Base-by-base conservation (phyloP, 2,797 vertebrate species). In the Thalassophryne amazonica region DNA sequence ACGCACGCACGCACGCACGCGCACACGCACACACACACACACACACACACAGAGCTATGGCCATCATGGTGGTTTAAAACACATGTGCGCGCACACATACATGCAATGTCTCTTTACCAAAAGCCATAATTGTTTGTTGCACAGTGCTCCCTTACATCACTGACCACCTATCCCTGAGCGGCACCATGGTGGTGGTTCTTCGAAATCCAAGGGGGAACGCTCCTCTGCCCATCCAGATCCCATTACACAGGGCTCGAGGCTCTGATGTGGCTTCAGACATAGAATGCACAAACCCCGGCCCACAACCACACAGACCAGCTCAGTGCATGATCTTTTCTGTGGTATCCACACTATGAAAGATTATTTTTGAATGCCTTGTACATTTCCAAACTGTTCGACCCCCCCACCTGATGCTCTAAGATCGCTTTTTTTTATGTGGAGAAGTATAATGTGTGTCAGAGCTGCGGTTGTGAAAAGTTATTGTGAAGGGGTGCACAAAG, bases 241-340 rank as follows among this genome's bases (percentile, higher is more conserved):
- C 61, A 71, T 89, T 88, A 86, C 86, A 72, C 81, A 76, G 65
- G 63, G 41, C 61, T 41, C 48, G 14, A 37, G 22, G 64, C 82
- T 88, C 66, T 88, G 86, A 90, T 90, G 88, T 88, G 89, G 88
- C 81, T 84, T 60, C 45, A 65, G 74, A 84, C 67, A 74, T 71
- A 74, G 68, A 73, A 80, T 60, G 57, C 34, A 63, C 73, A 81
- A 83, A 77, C 74, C 75, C 67, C 16, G 68, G 74, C 64, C 78
- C 78, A 52, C 60, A 81, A 85, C 83, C 82, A 63, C 82, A 81
- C 49, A 38, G 76, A 25, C 60, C 71, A 23, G 79, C 76, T 73
- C 59, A 28, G 61, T 32, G 31, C 56, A 58, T 71, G 69, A 71
- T 67, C 55, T 21, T 55, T 81, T 74, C 78, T 88, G 87, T 34